Conservation (phyloP, 2,888 invertebrate species). For the Frankliniella fusca region DNA sequence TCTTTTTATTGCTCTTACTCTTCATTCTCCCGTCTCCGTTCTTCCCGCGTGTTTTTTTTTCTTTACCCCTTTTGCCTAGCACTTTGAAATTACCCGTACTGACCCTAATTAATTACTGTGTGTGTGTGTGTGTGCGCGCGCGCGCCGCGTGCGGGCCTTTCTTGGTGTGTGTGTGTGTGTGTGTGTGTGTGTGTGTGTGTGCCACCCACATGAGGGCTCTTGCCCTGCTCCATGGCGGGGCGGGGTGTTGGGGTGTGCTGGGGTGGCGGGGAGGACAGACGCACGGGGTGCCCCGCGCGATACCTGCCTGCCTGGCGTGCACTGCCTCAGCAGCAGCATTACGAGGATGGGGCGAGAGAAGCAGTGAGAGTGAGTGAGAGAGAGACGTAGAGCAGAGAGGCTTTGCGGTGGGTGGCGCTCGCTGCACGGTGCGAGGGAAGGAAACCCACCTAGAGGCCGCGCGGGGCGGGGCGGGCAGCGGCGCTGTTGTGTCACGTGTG, state of each 20-base stretch:
- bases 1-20: background rate
- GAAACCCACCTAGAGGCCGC: no score
- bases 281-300: no score
- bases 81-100: background rate
- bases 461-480: no score
- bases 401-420: no score
- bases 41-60: background rate
- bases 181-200: background rate
- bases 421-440: no score
- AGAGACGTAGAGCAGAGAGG: background rate
- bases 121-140: background rate
- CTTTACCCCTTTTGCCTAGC: background rate
- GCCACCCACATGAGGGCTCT: no score
- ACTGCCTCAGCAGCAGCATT: no score
- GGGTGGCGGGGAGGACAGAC: no score
- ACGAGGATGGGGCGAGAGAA: background rate
- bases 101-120: background rate
- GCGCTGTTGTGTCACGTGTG: conserved; percentile 10
- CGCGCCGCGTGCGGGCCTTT: no score
- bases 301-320: no score
- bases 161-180: background rate
- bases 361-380: background rate
- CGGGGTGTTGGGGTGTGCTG: no score
- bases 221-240: no score
- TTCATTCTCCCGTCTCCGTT: background rate